Conservation (phyloP, 1,140 invertebrate species). For the Harlomillsia oculata region DNA sequence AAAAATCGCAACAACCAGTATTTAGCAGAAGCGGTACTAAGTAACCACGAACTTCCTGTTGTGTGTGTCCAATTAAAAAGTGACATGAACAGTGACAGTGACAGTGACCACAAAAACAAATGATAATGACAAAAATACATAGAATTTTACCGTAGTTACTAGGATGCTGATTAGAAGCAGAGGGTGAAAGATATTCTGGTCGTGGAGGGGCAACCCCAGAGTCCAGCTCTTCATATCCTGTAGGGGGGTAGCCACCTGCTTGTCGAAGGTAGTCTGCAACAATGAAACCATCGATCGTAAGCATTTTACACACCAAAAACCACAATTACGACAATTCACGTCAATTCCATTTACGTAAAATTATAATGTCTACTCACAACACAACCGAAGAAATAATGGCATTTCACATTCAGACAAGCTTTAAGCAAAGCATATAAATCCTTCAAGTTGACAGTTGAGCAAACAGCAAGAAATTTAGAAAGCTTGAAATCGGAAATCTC, state of each 20-base stretch:
- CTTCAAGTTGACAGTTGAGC: no score
- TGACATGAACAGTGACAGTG: background rate
- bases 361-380: no score
- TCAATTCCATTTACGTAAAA: no score
- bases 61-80: background rate
- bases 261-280: conserved; percentile 50
- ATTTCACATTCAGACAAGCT: no score
- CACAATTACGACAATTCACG: no score
- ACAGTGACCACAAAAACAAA: background rate
- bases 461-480: no score
- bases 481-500: no score
- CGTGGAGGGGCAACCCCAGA: conserved; percentile 49
- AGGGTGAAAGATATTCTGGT: conserved; percentile 60
- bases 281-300: no score
- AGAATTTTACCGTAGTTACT: conserved; percentile 51
- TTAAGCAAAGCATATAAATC: no score
- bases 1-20: background rate
- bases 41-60: background rate
- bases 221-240: conserved; percentile 57
- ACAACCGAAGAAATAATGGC: no score
- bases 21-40: background rate
- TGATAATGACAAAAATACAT: background rate
- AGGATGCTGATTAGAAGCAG: conserved; percentile 53
- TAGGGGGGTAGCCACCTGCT: conserved; percentile 45
- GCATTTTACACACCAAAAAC: no score